phyloP scores from a whole-genome alignment of 2,113 vertebrate species.

The Boulengeromyrus knoepffleri region DNA sequence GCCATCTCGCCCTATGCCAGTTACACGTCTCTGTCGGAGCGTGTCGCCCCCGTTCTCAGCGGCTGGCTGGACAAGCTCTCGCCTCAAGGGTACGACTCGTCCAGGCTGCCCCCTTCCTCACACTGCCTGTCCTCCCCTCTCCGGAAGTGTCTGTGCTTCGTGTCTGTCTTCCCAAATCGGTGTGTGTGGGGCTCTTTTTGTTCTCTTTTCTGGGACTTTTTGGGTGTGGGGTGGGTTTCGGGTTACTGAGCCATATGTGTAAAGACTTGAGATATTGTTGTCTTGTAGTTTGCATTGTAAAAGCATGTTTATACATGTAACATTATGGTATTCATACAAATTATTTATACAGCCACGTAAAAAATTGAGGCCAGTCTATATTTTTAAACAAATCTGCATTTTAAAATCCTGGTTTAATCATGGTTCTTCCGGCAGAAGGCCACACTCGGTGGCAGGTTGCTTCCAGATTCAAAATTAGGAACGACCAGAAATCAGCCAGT shows the following conservation, averaged over 20 bases:
- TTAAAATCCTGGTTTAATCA: no score
- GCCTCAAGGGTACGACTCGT: constrained; percentile 77
- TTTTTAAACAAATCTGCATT: no score
- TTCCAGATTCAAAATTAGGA: no score
- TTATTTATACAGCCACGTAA: background rate
- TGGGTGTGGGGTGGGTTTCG: background rate
- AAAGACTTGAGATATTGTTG: background rate
- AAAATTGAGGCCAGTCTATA: no score
- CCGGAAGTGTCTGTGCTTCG: constrained; percentile 46
- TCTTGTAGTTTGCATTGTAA: background rate
- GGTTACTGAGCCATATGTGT: background rate
- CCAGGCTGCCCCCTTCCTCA: constrained; percentile 40
- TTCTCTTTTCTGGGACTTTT: constrained; percentile 15
- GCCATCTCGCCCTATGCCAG: constrained; percentile 94
- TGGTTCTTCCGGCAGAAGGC: no score
- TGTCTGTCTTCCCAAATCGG: constrained; percentile 46
- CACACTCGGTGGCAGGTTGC: no score
- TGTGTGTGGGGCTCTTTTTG: constrained; percentile 43
- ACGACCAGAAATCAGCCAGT: no score
- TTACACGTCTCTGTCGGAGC: constrained; percentile 75
- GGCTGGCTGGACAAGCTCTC: constrained; percentile 97
- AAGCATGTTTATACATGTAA: background rate
- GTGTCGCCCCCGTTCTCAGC: constrained; percentile 67
- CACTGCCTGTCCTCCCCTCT: constrained; percentile 48
- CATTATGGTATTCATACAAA: background rate